These are phyloP conservation scores for Sarotherodon lohbergeri DNA, from an alignment of 2,113 vertebrate species.

Conservation along the genomic window DNA sequence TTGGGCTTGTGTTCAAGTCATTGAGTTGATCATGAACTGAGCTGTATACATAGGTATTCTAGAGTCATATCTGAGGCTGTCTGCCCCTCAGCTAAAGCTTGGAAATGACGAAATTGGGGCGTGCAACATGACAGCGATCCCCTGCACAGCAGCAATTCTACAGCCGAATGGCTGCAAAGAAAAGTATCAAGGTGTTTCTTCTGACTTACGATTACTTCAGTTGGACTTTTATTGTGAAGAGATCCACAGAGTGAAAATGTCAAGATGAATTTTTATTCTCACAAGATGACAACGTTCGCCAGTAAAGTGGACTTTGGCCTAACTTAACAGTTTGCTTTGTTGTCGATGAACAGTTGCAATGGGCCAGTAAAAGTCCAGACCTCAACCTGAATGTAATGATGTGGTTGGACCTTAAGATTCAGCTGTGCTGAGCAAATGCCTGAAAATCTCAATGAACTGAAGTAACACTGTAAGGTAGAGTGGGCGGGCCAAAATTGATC, in stretches of 20 bases:
- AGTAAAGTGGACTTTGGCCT: not conserved
- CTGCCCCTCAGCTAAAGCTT: not conserved
- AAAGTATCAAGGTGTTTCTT: not conserved
- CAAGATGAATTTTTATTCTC: fast-evolving
- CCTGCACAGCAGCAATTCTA: not conserved
- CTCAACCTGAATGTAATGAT: not conserved
- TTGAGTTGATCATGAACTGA: not conserved
- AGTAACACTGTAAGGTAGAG: not conserved
- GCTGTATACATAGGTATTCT: fast-evolving
- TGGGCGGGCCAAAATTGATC: fast-evolving
- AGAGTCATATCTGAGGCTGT: fast-evolving
- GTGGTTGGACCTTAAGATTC: not conserved
- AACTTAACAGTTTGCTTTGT: not conserved
- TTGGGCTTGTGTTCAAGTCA: not conserved
- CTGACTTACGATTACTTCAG: not conserved
- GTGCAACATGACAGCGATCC: not conserved
- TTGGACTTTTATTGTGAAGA: not conserved
- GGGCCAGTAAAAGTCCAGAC: not conserved
- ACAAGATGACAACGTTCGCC: fast-evolving
- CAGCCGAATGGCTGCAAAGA: not conserved
- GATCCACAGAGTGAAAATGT: not conserved
- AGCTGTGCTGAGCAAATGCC: not conserved
- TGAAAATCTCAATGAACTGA: not conserved
- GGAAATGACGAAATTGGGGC: not conserved
- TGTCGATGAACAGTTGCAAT: not conserved